A percentile compares a stretch with the other conserved stretches of the same genome.
These are phyloP conservation scores for Anhinga rufa DNA, from an alignment of 2,113 vertebrate genomes.

Conservation along the genomic window DNA sequence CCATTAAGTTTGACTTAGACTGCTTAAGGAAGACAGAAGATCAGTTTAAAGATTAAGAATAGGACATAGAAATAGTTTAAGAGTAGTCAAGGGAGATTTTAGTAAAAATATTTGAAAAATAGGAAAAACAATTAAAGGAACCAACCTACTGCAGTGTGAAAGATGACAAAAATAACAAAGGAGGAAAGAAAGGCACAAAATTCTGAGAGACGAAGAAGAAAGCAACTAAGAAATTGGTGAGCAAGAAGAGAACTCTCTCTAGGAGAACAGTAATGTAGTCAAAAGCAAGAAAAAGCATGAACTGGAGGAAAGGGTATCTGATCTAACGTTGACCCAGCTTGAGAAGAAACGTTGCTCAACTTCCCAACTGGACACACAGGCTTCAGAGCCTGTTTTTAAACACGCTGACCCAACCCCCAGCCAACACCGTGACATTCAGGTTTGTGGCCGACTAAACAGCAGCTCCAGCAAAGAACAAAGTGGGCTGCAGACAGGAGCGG, in stretches of 20 bases:
- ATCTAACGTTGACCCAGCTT: neutral
- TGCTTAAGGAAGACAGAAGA: neutral
- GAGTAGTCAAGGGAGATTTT: neutral
- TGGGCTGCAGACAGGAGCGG: fast-evolving
- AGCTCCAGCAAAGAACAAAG: too few species aligned
- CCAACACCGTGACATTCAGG: too few species aligned
- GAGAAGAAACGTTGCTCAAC: neutral
- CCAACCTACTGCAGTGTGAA: neutral
- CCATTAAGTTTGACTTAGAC: neutral
- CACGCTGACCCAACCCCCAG: neutral
- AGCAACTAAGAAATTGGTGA: neutral
- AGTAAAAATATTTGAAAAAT: neutral
- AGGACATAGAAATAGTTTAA: neutral
- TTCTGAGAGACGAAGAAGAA: neutral
- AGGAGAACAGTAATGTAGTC: neutral
- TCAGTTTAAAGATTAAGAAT: neutral
- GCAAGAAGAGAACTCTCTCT: neutral
- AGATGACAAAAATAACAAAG: neutral
- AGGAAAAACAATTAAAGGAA: neutral
- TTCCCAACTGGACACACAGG: neutral
- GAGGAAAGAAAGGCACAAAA: fast-evolving
- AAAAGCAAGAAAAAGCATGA: neutral
- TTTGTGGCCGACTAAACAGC: fast-evolving
- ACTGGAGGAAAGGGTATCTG: neutral
- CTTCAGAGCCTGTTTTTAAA: fast-evolving